Evolutionary conservation across 2,797 vertebrate species (phyloP), one percentile per base, ranked within the genome.

Genomic region (Sebastes jordani): DNA sequence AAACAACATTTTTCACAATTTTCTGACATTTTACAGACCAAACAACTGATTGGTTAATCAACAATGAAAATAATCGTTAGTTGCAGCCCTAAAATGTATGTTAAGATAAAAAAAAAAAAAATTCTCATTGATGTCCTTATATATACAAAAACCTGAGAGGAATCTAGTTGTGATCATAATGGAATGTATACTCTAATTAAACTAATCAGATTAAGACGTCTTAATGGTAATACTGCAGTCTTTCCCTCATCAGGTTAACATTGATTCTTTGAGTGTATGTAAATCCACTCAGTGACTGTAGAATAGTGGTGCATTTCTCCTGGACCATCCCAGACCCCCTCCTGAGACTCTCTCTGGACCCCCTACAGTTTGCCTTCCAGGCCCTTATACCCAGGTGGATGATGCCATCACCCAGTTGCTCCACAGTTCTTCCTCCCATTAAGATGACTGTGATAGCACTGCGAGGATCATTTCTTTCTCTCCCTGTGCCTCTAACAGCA

Each of bases 181-280:
- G 22, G 20, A 32, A 70, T 30, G 23, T 66, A 54, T 56, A 20
- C 25, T 67, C 7, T 14, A 32, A 78, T 78, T 54, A 81, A 63
- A 27, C 62, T 76, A 67, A 82, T 78, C 38, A 11, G 54, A 74
- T 73, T 2, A 81, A 78, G 58, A 52, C 25, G 65, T 73, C 62
- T 70, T 52, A 64, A 76, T 79, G 36, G 32, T 74, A 59, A 64
- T n/a, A 46, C 49, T 71, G 32, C 59, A 67, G 13, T 74, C 23
- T 30, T 30, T 30, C 29, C 56, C 75, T 56, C 25, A 84, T 85
- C 54, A 25, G 61, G 56, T 89, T 83, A 84, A 49, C 69, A 83
- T 88, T 80, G 85, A 90, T 91, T 86, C 10, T 68, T 70, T 78
- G 69, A 77, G 80, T 76, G 60, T 64, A 49, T 76, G 22, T 42